A percentile compares a stretch with the other conserved stretches of the same genome.
Conservation (phyloP, 2,888 invertebrate genomes). For the Cataglyphis cursor region DNA sequence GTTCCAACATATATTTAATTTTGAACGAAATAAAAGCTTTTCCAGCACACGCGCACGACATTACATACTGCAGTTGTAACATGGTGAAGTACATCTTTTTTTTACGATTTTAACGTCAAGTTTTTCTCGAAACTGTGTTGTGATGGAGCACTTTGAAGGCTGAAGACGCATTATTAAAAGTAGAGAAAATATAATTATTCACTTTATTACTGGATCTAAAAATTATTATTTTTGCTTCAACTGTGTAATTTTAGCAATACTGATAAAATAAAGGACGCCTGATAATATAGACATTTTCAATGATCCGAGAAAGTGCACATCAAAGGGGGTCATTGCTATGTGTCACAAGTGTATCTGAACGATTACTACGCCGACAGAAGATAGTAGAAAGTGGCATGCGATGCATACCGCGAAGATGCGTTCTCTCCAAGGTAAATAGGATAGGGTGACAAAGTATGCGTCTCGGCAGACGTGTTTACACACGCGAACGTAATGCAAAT, state of each 20-base stretch:
- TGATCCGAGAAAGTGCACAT: not conserved
- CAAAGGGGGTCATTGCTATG: constrained; percentile 69
- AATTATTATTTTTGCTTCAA: not conserved
- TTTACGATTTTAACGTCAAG: not conserved
- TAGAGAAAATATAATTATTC: not conserved
- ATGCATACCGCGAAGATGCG: constrained; percentile 40
- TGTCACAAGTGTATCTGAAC: constrained; percentile 68
- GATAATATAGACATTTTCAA: constrained; percentile 19
- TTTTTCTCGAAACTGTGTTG: not conserved
- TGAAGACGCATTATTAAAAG: not conserved
- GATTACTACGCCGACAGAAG: constrained; percentile 56
- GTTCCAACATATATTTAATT: not conserved
- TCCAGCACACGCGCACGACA: not conserved
- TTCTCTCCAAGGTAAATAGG: constrained; percentile 64
- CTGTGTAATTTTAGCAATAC: not conserved
- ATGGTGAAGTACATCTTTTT: not conserved
- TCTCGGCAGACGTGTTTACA: constrained; percentile 71
- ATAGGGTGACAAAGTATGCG: constrained; percentile 70
- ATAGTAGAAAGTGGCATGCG: constrained; percentile 56
- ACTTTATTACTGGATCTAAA: not conserved
- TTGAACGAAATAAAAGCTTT: not conserved
- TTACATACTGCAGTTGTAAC: not conserved
- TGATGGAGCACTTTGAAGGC: not conserved
- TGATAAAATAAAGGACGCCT: not conserved
- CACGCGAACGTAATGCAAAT: constrained; percentile 68